Conservation (phyloP, 1,140 invertebrate genomes). For the Aphaenogaster ashmeadi region DNA sequence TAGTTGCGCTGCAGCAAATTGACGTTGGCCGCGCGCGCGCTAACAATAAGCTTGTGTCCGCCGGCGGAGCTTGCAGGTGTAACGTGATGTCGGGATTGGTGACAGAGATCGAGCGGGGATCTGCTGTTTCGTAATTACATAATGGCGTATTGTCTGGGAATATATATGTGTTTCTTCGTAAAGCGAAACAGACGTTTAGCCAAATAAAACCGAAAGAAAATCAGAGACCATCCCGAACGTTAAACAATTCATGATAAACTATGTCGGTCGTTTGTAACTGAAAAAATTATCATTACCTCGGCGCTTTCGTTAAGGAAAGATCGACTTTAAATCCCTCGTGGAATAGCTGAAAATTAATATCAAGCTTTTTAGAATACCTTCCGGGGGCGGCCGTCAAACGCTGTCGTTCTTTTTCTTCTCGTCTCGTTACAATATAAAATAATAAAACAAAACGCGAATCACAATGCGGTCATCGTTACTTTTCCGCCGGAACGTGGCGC, state of each 20-base stretch:
- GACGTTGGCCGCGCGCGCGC: not conserved
- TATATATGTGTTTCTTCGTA: not conserved
- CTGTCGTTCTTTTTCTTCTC: not conserved
- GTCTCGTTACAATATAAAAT: not conserved
- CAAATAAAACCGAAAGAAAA: not conserved
- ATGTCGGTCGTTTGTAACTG: not conserved
- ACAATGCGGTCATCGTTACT: not conserved
- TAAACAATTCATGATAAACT: not conserved
- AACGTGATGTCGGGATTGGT: not conserved
- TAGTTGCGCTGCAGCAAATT: not conserved
- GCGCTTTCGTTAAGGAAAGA: not conserved
- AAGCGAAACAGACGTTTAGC: not conserved
- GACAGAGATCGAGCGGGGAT: not conserved
- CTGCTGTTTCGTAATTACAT: not conserved
- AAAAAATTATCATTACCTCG: not conserved
- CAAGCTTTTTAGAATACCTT: not conserved
- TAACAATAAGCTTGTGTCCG: not conserved
- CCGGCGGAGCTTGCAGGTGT: not conserved
- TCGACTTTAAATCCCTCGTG: conserved; percentile 13
- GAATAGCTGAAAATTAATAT: conserved; percentile 40
- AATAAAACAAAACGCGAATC: not conserved
- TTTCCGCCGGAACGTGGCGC: not conserved
- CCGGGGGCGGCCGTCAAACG: not conserved
- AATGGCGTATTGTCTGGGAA: not conserved
- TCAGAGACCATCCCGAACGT: not conserved